Evolutionary conservation across 2,113 vertebrate genomes (phyloP), one percentile per base, ranked within the genome.

Genomic region (Carassius gibelio): DNA sequence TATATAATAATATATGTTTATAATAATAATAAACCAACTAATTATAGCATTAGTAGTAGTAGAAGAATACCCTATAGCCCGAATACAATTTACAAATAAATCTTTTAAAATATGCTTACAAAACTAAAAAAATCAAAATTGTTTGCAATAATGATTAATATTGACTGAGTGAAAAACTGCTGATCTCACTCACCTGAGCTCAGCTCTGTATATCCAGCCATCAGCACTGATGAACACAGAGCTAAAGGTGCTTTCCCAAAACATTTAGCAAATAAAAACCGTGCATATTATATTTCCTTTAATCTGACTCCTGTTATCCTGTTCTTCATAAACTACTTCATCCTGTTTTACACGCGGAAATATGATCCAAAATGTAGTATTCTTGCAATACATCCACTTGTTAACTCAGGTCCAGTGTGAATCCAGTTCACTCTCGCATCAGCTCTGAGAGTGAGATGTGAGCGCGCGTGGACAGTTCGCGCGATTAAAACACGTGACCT

Each of bases 211-310:
- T 62, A 19, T 45, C 36, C 77, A 2, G 30, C 52, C 76, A 79
- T 79, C 57, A 14, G 30, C 57, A 79, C 76, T 45, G 30, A 79
- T 79, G 2, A 42, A 26, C 21, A 23, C 38, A 75, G 42, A 48
- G 72, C 42, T n/a, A 15, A 48, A 75, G 72, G 21, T 26, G 52
- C 52, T 77, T 57, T 57, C 26, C 2, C 4, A 77, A 30, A 77
- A 77, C 26, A 77, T 36, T 59, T 77, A 59, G 36, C n/a, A 75
- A 75, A 75, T 75, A 50, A 75, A 48, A 75, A 26, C 11, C 6
- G 21, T 1, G n/a, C n/a, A 50, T 75, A 48, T 76, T 76, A 50
- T 55, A 76, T 55, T 55, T 75, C 74, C 74, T 75, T 75, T 52
- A 48, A 34, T 0, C 42, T 8, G 71, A 48, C 71, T 75, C 68